Percentiles rank a stretch among this genome's conserved stretches.
Evolutionary conservation across 2,113 vertebrate species (phyloP).

Genomic region (Corvus cornix): DNA sequence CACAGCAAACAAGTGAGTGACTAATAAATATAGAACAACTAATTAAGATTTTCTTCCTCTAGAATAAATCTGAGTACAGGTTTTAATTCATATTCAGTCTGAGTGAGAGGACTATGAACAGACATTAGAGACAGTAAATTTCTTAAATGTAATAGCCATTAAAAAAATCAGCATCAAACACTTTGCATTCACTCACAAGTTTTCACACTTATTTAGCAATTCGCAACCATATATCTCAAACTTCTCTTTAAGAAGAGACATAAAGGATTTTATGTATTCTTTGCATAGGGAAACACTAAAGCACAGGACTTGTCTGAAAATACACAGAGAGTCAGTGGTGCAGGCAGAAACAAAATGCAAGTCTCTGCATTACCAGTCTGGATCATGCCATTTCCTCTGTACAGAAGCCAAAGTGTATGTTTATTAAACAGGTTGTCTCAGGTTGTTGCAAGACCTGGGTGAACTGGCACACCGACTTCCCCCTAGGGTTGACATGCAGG

Average conservation of each 20-base stretch:
- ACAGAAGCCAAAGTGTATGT: constrained; percentile 33
- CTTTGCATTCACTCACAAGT: background rate
- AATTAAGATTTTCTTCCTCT: background rate
- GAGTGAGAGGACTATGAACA: background rate
- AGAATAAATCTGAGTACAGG: background rate
- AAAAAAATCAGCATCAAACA: background rate
- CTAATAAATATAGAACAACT: background rate
- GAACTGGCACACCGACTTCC: constrained; percentile 53
- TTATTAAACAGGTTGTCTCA: constrained; percentile 67
- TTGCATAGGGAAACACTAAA: background rate
- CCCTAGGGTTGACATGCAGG: constrained; percentile 58
- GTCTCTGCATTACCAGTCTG: constrained; percentile 49
- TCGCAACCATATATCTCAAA: background rate
- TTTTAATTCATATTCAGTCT: background rate
- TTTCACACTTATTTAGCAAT: background rate
- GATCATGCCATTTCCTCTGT: constrained; percentile 57
- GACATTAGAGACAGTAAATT: background rate
- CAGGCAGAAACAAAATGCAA: constrained; percentile 55
- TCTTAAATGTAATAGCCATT: background rate
- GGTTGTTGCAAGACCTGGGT: constrained; percentile 60
- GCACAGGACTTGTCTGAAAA: constrained; percentile 1
- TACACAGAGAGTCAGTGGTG: background rate
- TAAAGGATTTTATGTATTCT: background rate
- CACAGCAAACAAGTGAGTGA: background rate
- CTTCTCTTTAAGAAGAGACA: background rate